Conservation (phyloP, 2,888 invertebrate genomes). For the Parnassius apollo region DNA sequence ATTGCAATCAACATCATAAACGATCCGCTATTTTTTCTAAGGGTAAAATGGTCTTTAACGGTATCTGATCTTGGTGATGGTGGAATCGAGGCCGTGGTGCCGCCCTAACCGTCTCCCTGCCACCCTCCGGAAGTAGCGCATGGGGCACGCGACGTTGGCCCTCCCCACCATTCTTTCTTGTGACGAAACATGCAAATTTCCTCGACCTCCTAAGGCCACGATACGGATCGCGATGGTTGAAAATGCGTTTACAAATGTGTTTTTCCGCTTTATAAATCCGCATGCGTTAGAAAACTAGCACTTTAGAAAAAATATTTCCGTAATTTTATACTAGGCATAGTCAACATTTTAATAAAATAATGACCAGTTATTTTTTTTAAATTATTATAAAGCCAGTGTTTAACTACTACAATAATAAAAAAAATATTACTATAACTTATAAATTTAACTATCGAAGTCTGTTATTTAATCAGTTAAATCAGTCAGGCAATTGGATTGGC, state of each 20-base stretch:
- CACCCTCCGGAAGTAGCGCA: constrained; percentile 62
- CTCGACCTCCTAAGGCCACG: constrained; percentile 52
- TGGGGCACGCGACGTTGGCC: constrained; percentile 58
- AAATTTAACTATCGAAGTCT: too few relatives aligned
- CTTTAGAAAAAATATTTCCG: neutral
- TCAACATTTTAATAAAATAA: too few relatives aligned
- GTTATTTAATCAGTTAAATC: too few relatives aligned
- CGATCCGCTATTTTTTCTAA: constrained; percentile 16
- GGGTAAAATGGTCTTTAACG: constrained; percentile 43
- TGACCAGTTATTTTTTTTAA: too few relatives aligned
- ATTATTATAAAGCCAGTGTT: too few relatives aligned
- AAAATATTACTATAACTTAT: too few relatives aligned
- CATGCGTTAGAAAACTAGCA: constrained; percentile 2
- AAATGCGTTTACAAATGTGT: constrained; percentile 53
- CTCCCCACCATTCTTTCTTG: constrained; percentile 36
- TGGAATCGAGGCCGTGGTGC: constrained; percentile 62
- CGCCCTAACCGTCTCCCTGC: constrained; percentile 31
- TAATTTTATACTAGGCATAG: too few relatives aligned
- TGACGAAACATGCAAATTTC: constrained; percentile 73
- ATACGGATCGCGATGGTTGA: constrained; percentile 50
- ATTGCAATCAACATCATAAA: constrained; percentile 18
- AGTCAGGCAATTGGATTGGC: too few relatives aligned
- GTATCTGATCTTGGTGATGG: constrained; percentile 59
- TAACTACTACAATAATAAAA: too few relatives aligned
- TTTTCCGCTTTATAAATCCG: constrained; percentile 36